phyloP scores from a whole-genome alignment of 2,888 invertebrate genomes.

The Pristionchus arcanus region DNA sequence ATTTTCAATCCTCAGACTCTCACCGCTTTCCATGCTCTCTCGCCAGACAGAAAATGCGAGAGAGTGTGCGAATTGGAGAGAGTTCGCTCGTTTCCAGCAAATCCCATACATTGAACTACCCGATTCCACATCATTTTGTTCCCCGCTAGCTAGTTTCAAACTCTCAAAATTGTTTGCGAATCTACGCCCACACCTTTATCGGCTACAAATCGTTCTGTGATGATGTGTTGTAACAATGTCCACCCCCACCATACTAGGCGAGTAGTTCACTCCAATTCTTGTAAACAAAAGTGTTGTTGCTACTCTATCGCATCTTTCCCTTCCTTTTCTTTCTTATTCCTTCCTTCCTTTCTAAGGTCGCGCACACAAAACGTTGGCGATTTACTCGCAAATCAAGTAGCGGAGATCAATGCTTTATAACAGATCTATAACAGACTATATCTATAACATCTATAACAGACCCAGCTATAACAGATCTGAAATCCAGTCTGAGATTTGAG shows the following conservation, averaged over 20 bases:
- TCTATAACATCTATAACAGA: too few relatives aligned
- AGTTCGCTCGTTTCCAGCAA: too few relatives aligned
- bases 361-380: not conserved
- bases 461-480: too few relatives aligned
- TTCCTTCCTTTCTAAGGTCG: conserved; percentile 13
- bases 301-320: not conserved
- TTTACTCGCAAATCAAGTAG: not conserved
- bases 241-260: not conserved
- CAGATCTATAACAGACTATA: too few relatives aligned
- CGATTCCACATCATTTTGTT: not conserved
- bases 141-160: not conserved
- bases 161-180: not conserved
- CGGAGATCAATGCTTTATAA: not conserved
- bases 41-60: too few relatives aligned
- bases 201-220: conserved; percentile 5
- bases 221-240: not conserved
- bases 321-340: not conserved
- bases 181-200: not conserved
- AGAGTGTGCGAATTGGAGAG: too few relatives aligned
- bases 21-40: too few relatives aligned
- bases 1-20: too few relatives aligned
- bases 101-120: too few relatives aligned
- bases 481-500: not conserved
- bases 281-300: conserved; percentile 7
- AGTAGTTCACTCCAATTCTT: not conserved